A percentile compares a stretch with the other conserved stretches of the same genome.
Evolutionary conservation across 1,140 invertebrate species (phyloP).

Genomic region (Anoplophora glabripennis): DNA sequence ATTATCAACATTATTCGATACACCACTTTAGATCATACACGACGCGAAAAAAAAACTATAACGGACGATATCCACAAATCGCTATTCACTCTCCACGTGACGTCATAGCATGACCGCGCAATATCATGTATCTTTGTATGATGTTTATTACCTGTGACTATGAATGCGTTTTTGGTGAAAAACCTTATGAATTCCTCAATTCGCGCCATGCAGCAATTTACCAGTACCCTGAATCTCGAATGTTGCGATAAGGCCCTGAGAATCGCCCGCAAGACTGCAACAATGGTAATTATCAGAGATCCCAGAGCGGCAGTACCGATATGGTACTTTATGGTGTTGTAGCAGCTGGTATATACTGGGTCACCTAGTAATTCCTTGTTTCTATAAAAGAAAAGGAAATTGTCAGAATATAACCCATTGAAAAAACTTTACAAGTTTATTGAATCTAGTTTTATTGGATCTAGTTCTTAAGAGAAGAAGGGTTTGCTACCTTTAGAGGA

Average conservation of each 20-base stretch:
- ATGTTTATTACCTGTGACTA: slow-evolving; percentile 66
- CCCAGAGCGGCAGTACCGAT: slow-evolving; percentile 75
- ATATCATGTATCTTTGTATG: too few species aligned
- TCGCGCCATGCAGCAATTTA: slow-evolving; percentile 65
- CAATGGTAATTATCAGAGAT: slow-evolving; percentile 68
- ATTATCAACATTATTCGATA: too few species aligned
- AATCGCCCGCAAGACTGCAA: slow-evolving; percentile 64
- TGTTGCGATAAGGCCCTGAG: slow-evolving; percentile 34
- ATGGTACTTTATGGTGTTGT: slow-evolving; percentile 65
- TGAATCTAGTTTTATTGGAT: too few species aligned
- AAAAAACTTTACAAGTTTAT: too few species aligned
- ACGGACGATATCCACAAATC: too few species aligned
- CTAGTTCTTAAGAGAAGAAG: too few species aligned
- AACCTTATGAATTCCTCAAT: slow-evolving; percentile 71
- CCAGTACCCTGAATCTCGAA: slow-evolving; percentile 8
- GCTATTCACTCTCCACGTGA: neutral
- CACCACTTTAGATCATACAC: too few species aligned
- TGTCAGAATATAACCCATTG: too few species aligned
- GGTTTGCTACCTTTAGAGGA: too few species aligned
- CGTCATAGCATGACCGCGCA: neutral
- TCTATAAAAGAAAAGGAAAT: slow-evolving; percentile 49
- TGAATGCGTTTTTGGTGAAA: slow-evolving; percentile 76
- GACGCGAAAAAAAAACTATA: too few species aligned
- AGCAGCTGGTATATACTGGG: slow-evolving; percentile 58
- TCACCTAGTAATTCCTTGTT: slow-evolving; percentile 60